These are phyloP conservation scores for Urocyon cinereoargenteus DNA, from an alignment of 2,797 vertebrate genomes.

Conservation along the genomic window DNA sequence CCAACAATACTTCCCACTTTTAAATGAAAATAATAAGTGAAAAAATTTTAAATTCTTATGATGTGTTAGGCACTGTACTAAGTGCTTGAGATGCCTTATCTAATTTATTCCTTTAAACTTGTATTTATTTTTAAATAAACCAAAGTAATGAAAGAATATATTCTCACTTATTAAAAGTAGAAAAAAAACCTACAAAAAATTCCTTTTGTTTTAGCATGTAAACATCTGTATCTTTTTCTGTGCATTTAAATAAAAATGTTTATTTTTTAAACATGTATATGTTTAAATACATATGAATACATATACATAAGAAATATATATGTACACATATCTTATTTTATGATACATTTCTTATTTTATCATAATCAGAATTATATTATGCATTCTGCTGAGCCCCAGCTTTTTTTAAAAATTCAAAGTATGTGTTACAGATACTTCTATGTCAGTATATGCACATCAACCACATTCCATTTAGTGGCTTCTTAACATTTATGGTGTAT, in stretches of 20 bases:
- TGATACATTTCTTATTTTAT: not conserved
- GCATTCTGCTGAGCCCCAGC: not conserved
- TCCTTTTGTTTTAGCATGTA: not conserved
- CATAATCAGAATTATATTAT: not conserved
- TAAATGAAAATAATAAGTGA: slow-evolving; percentile 18
- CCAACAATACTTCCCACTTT: not conserved
- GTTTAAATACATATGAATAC: too few species aligned
- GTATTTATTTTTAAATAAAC: slow-evolving; percentile 27
- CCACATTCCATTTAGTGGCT: not conserved
- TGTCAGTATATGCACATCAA: not conserved
- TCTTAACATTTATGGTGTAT: not conserved
- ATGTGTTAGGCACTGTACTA: not conserved
- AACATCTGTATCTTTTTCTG: slow-evolving; percentile 6
- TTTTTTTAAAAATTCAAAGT: not conserved
- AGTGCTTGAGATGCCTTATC: not conserved
- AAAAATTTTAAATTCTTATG: not conserved
- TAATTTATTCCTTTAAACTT: slow-evolving; percentile 19
- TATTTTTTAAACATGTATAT: too few species aligned
- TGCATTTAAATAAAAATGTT: not conserved
- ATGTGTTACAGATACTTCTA: slow-evolving; percentile 46
- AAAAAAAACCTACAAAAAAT: not conserved
- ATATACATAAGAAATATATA: too few species aligned
- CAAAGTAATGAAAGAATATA: not conserved
- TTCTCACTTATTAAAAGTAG: not conserved
- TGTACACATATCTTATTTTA: too few species aligned